Conservation (phyloP, 2,797 vertebrate species). For the Catharus ustulatus region DNA sequence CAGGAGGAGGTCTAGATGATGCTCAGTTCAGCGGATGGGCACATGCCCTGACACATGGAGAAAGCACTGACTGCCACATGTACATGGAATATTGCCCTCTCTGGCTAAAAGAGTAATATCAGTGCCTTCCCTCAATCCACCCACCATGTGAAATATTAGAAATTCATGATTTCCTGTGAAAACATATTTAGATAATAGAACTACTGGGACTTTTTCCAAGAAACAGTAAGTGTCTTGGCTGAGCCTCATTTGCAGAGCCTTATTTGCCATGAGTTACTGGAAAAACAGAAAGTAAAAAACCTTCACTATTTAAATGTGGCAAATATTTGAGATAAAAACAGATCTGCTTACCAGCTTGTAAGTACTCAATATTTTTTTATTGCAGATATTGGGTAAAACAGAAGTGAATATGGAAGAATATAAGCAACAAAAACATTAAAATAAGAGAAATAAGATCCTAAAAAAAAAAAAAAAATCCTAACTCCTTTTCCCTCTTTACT, state of each 20-base stretch:
- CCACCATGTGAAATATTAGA: neutral
- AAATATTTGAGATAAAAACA: neutral
- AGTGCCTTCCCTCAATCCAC: neutral
- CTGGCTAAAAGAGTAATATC: neutral
- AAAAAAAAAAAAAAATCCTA: neutral
- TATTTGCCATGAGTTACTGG: neutral
- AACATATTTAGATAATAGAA: neutral
- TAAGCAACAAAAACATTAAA: neutral
- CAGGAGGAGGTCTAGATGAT: rapidly evolving
- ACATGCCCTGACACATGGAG: rapidly evolving
- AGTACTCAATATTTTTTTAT: neutral
- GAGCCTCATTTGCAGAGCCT: neutral
- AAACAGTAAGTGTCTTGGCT: neutral
- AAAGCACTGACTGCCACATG: rapidly evolving
- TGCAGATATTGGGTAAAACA: neutral
- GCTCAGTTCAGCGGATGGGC: neutral
- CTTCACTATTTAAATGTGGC: neutral
- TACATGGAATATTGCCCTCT: rapidly evolving
- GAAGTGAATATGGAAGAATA: neutral
- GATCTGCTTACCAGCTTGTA: neutral
- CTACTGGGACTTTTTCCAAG: neutral
- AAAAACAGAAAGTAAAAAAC: neutral
- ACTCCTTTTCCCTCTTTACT: neutral
- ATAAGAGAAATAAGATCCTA: neutral
- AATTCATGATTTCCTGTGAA: neutral